A percentile compares a stretch with the other conserved stretches of the same genome.
Evolutionary conservation across 2,797 vertebrate species (phyloP).

Genomic region (Pagetopsis macropterus): DNA sequence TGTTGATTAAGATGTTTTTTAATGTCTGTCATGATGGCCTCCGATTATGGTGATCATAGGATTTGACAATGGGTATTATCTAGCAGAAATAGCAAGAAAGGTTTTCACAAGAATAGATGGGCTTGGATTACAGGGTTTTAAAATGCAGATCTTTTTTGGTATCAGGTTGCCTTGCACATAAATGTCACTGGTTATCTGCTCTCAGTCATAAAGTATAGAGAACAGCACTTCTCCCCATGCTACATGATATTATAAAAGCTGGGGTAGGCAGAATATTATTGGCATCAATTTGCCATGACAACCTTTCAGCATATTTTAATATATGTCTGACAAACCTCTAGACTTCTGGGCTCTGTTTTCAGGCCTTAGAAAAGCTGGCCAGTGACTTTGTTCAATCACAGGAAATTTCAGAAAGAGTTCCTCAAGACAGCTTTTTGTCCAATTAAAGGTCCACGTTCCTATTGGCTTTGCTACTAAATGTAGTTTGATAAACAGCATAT

Average conservation of each 20-base stretch:
- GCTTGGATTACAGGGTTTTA: background rate
- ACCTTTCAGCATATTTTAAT: too few relatives aligned
- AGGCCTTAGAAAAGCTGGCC: too few relatives aligned
- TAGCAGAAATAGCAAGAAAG: background rate
- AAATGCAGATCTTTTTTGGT: background rate
- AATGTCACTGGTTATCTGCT: background rate
- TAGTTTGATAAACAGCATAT: too few relatives aligned
- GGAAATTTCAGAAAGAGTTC: too few relatives aligned
- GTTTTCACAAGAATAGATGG: background rate
- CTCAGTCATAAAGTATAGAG: background rate
- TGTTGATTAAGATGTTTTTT: constrained; percentile 24
- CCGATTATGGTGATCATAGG: background rate
- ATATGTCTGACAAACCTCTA: too few relatives aligned
- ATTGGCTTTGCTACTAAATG: too few relatives aligned
- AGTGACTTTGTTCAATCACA: too few relatives aligned
- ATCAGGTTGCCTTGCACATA: background rate
- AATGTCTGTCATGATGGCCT: constrained; percentile 5
- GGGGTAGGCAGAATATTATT: too few relatives aligned
- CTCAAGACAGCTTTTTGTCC: too few relatives aligned
- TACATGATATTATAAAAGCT: background rate
- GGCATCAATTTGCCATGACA: too few relatives aligned
- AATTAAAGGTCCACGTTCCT: too few relatives aligned
- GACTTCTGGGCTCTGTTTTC: too few relatives aligned
- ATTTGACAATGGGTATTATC: background rate
- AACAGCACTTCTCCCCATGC: background rate